Percentiles rank a stretch among this genome's conserved stretches.
phyloP scores from a whole-genome alignment of 2,797 vertebrate species.

The Neomorphus geoffroyi region DNA sequence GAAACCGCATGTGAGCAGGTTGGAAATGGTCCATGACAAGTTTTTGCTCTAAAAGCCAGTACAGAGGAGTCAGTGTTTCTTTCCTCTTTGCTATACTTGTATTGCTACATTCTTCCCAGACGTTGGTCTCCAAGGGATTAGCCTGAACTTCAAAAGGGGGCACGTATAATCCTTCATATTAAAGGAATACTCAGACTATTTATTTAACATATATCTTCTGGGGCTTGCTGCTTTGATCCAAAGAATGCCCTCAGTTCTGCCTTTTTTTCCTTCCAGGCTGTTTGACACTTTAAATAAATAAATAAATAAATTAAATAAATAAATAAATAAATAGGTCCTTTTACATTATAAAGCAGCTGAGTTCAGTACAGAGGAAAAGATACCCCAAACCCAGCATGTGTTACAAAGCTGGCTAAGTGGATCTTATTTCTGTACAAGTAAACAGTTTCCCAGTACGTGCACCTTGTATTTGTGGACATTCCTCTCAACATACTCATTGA shows the following conservation, averaged over 20 bases:
- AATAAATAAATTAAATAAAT: neutral
- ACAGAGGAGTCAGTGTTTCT: neutral
- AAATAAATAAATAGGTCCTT: neutral
- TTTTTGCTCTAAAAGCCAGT: neutral
- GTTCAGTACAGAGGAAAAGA: neutral
- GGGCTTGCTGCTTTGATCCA: constrained; percentile 6
- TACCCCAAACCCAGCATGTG: neutral
- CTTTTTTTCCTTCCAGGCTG: neutral
- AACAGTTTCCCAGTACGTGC: neutral
- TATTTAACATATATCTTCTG: neutral
- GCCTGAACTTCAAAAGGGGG: constrained; percentile 28
- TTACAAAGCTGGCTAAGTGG: neutral
- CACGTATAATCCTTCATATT: constrained; percentile 14
- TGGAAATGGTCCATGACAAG: neutral
- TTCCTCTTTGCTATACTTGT: neutral
- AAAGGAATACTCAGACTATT: constrained; percentile 10
- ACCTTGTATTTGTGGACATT: neutral
- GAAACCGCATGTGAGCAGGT: neutral
- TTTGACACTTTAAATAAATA: neutral
- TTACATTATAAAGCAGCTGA: neutral
- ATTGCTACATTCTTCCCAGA: constrained; percentile 18
- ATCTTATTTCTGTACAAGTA: neutral
- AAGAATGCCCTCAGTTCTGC: neutral
- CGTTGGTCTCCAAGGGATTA: neutral
- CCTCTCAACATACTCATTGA: neutral